Conservation (phyloP, 2,888 invertebrate species). For the Sarcophaga caerulescens region DNA sequence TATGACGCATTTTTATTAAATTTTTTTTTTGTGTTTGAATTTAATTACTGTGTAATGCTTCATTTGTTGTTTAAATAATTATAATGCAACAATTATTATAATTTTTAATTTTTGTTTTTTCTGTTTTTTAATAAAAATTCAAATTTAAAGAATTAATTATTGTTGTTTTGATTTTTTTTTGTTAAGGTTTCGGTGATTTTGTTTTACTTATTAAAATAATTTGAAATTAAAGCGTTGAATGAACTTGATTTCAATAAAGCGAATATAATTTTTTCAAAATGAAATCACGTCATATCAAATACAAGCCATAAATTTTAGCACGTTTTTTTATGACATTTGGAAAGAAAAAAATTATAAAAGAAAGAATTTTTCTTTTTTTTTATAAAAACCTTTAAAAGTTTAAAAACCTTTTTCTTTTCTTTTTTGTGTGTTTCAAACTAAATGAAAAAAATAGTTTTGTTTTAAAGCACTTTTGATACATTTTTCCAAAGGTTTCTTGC, state of each 20-base stretch:
- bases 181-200: neutral
- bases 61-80: no score
- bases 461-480: neutral
- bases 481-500: constrained; percentile 46
- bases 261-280: constrained; percentile 20
- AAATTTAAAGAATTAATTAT: neutral
- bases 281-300: constrained; percentile 30
- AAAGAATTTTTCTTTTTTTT: constrained; percentile 33
- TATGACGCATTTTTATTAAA: no score
- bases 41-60: no score
- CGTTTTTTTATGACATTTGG: constrained; percentile 39
- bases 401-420: constrained; percentile 53
- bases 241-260: constrained; percentile 43
- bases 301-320: constrained; percentile 41
- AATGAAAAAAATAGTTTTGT: constrained; percentile 36
- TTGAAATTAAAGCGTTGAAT: constrained; percentile 35
- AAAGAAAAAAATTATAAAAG: neutral
- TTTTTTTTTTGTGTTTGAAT: no score
- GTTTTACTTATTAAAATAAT: neutral
- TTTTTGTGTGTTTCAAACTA: no score
- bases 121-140: neutral
- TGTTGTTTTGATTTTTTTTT: neutral
- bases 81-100: no score
- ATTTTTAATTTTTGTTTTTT: no score
- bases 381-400: constrained; percentile 51